These are phyloP conservation scores for Xiphophorus hellerii DNA, from an alignment of 2,113 vertebrate genomes.

Conservation along the genomic window DNA sequence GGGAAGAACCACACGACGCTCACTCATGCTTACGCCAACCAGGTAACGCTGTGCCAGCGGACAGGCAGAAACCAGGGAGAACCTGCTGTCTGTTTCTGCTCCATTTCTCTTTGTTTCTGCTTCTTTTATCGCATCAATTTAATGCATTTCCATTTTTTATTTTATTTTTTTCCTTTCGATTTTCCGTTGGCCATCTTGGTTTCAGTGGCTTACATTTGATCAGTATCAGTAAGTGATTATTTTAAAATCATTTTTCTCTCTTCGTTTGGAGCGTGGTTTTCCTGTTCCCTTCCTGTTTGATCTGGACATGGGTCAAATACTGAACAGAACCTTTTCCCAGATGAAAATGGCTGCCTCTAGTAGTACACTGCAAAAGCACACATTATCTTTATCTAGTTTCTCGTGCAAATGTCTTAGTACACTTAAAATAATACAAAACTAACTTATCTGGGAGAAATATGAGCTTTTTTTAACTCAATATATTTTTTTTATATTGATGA, in stretches of 20 bases:
- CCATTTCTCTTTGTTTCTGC: slow-evolving; percentile 19
- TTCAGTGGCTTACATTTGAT: slow-evolving; percentile 83
- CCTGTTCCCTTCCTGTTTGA: slow-evolving; percentile 15
- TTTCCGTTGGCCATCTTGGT: slow-evolving; percentile 67
- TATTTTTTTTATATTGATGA: too few species aligned
- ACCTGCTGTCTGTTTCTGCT: background rate
- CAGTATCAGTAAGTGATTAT: slow-evolving; percentile 82
- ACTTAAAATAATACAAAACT: too few species aligned
- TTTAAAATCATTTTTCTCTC: slow-evolving; percentile 40
- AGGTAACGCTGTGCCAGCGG: slow-evolving; percentile 66
- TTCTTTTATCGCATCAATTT: slow-evolving; percentile 42
- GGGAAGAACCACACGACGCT: slow-evolving; percentile 84
- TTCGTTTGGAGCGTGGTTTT: slow-evolving; percentile 1
- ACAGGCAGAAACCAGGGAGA: too few species aligned
- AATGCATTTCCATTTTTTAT: slow-evolving; percentile 47
- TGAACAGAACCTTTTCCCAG: background rate
- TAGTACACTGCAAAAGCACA: background rate
- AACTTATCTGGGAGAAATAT: too few species aligned
- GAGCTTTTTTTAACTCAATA: too few species aligned
- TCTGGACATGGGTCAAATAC: slow-evolving; percentile 30
- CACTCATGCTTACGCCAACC: slow-evolving; percentile 82
- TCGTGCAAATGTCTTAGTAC: too few species aligned
- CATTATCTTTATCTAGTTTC: too few species aligned
- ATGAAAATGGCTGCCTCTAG: background rate
- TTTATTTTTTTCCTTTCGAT: slow-evolving; percentile 49